Evolutionary conservation across 2,113 vertebrate genomes (phyloP).

Genomic region (Tinamus guttatus): DNA sequence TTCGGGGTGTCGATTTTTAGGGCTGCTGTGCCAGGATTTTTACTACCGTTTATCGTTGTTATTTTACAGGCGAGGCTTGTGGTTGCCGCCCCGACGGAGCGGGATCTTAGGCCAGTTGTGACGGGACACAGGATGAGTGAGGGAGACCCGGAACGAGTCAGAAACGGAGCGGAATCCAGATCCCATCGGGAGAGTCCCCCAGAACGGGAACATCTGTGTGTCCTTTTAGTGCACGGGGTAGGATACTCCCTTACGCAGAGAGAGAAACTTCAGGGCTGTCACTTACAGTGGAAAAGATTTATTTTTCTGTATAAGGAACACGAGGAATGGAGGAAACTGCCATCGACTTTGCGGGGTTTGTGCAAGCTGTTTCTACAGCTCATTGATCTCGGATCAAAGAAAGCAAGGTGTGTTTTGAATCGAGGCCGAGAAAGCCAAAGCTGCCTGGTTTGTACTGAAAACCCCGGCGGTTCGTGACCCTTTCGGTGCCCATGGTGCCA

Average conservation of each 20-base stretch:
- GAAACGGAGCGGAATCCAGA: background rate
- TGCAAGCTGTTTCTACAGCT: constrained; percentile 57
- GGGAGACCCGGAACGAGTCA: background rate
- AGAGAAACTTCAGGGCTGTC: background rate
- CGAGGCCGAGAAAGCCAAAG: constrained; percentile 66
- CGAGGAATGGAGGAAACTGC: constrained; percentile 30
- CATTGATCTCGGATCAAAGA: constrained; percentile 63
- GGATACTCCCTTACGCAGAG: background rate
- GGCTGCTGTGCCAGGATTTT: background rate
- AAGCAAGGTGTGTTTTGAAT: constrained; percentile 65
- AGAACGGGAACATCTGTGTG: accelerated
- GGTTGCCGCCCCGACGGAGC: background rate
- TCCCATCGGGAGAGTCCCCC: background rate
- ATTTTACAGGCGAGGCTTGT: background rate
- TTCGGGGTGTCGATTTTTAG: background rate
- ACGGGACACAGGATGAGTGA: background rate
- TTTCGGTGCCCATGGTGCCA: background rate
- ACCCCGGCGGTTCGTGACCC: constrained; percentile 32
- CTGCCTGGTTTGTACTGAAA: constrained; percentile 11
- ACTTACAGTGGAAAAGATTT: constrained; percentile 8
- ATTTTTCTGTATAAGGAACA: constrained; percentile 13
- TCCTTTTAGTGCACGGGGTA: background rate
- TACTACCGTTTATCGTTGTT: background rate
- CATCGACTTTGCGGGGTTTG: constrained; percentile 31
- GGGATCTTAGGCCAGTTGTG: background rate